Evolutionary conservation across 2,888 invertebrate genomes (phyloP), one percentile per base, ranked within the genome.

Genomic region (Sericinus montela): DNA sequence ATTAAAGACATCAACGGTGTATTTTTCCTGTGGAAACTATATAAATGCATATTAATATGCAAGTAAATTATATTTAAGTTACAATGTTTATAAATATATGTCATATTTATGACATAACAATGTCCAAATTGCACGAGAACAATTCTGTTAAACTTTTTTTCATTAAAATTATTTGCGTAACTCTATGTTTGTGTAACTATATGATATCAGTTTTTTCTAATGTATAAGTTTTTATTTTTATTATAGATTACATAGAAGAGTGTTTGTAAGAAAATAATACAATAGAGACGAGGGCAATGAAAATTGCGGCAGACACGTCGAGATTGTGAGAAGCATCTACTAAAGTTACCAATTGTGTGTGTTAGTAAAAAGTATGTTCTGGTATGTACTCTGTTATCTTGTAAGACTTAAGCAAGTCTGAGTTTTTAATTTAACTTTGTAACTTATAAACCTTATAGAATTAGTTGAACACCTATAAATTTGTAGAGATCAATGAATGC

Each of bases 1-100:
- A 60, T 42, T 63, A 75, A 77, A 82, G 81, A 82, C 73, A 66
- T 82, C 75, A 80, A 82, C 81, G 81, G 45, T 49, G 23, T 38
- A 41, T 11, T 49, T 40, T 25, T 29, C 28, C 36, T 6, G 36
- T 43, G 30, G n/a, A 9, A 25, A 15, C 19, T 10, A 15, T 23
- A 28, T 30, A 16, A 19, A 16, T 23, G 15, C n/a, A 41, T 11
- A 32, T 11, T 32, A 32, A 11, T 32, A 32, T 11, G 11, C 13
- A 10, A 32, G 3, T 7, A 4, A 11, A 32, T 11, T 11, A 32
- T 11, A 32, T 29, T 0, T 5, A 25, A 10, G 11, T 6, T 11
- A 32, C 6, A 11, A 32, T 32, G 5, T 7, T 30, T n/a, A n/a
- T 23, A 30, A n/a, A 30, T 3, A 30, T 30, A n/a, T 32, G 7